These are phyloP conservation scores for Zygogramma bicolorata DNA, from an alignment of 2,888 invertebrate genomes.

Conservation along the genomic window DNA sequence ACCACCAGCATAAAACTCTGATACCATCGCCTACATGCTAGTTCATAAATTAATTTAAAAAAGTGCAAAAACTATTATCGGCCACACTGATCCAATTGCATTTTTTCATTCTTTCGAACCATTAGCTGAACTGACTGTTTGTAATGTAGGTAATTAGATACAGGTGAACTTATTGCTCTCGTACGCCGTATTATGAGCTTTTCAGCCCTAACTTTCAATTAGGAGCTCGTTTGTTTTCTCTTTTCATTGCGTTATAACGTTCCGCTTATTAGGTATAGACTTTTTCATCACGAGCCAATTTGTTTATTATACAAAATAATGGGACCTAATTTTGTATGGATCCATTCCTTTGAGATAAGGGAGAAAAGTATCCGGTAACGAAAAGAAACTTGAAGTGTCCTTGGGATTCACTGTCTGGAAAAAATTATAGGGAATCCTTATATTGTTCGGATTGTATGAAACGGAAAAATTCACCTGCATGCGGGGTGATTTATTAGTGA, in stretches of 20 bases:
- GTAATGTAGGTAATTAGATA: slow-evolving; percentile 53
- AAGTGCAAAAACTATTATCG: background rate
- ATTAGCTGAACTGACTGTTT: slow-evolving; percentile 23
- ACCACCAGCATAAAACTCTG: background rate
- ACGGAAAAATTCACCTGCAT: too few relatives aligned
- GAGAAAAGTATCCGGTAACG: too few relatives aligned
- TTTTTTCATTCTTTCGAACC: background rate
- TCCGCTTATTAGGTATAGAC: slow-evolving; percentile 5
- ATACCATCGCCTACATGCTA: background rate
- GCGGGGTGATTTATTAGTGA: too few relatives aligned
- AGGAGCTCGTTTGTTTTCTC: slow-evolving; percentile 43
- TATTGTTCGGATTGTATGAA: too few relatives aligned
- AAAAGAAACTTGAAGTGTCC: too few relatives aligned
- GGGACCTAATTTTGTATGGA: background rate
- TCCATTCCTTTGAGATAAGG: too few relatives aligned
- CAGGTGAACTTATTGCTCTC: slow-evolving; percentile 50
- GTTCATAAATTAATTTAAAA: background rate
- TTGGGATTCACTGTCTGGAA: too few relatives aligned
- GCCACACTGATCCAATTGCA: background rate
- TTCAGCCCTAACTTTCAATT: slow-evolving; percentile 53
- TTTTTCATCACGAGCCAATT: slow-evolving; percentile 18
- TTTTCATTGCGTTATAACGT: slow-evolving; percentile 19
- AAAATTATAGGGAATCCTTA: too few relatives aligned
- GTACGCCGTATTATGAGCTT: slow-evolving; percentile 50
- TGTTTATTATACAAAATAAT: slow-evolving; percentile 7